Base-by-base conservation (phyloP, 2,888 invertebrate genomes). In the Epistrophe grossulariae region DNA sequence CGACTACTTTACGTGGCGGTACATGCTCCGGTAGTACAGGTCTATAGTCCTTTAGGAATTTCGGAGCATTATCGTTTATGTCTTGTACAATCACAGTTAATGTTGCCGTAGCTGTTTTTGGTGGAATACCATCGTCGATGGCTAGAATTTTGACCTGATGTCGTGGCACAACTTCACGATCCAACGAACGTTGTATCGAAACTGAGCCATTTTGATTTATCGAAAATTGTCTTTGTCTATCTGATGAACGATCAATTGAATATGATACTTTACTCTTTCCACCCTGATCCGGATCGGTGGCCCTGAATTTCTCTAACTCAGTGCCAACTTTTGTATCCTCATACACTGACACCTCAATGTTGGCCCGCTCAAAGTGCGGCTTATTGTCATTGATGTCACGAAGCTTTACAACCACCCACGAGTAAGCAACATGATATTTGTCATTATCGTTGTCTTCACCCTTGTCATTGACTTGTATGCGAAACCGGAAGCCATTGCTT, bases 381-480 rank as follows among this genome's bases (percentile, higher is more conserved):
- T 98, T 97, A 94, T 99, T 99, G 94, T 99, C 99, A 94, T 99
- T 99, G 90, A 97, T 97, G 92, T 99, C 99, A 84, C 97, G 95
- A 83, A 99, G 94, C 91, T 97, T 97, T 40, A 99, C 98, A 88
- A 97, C 97, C 79, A 99, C 98, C 97, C 98, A 98, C 1, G 98
- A 98, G 93, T 98, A 98, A 84, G 98, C 98, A 88, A 98, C 98
- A 93, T 99, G 98, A 92, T 98, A 97, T 93, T 99, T 99, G 93
- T 99, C 99, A 93, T 98, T 97, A 93, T 98, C 98, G 91, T 98
- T 98, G 91, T 98, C 98, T 94, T 98, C 98, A 38, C 98, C 98
- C 94, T 97, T 97, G 92, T 98, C 98, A 91, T 98, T 98, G 84
- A 98, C 98, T 94, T 98, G 98, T 91, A 99, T 98, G 89, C 97